Evolutionary conservation across 1,140 invertebrate genomes (phyloP), one percentile per base, ranked within the genome.

Genomic region (Reticulitermes speratus): DNA sequence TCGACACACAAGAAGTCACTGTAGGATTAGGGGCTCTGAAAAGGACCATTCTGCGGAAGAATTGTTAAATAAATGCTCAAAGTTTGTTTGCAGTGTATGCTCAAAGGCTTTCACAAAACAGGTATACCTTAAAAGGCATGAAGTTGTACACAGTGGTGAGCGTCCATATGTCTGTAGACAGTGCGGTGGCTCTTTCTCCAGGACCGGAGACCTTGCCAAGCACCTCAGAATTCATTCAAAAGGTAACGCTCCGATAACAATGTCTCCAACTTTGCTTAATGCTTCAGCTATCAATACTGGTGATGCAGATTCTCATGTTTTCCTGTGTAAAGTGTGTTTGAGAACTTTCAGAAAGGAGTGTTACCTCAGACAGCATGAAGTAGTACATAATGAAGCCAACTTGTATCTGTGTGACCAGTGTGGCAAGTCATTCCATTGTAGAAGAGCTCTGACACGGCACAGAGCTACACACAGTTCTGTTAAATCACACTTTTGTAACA

Each of bases 401-500:
- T 92, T 92, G 11, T 95, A 93, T 88, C 89, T 92, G 21, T 95
- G 95, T 89, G 87, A 89, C 8, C 90, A 92, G 12, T 95, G 95
- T 89, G 92, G 92, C 1, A 94, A 94, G 89, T 91, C 90, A 55
- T 95, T 95, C 88, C 94, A 94, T 88, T 94, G 94, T 88, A 89
- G 90, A 91, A 23, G 91, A 92, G 59, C 55, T 0, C 69, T 86
- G 9, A 81, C 44, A 23, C 92, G 48, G 92, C 92, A 88, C 94
- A 95, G 89, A 82, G 87, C 16, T 89, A 90, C 38, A 88, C 89
- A 85, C 21, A 32, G 21, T 19, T 44, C 30, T 83, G 38, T 69
- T 85, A 87, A 86, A 32, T 84, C 84, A 55, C 23, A 86, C 84
- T 84, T 25, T 52, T 86, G 82, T 75, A 92, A 94, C 83, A 93